Evolutionary conservation across 2,113 vertebrate genomes (phyloP).

Genomic region (Atlantisia rogersi): DNA sequence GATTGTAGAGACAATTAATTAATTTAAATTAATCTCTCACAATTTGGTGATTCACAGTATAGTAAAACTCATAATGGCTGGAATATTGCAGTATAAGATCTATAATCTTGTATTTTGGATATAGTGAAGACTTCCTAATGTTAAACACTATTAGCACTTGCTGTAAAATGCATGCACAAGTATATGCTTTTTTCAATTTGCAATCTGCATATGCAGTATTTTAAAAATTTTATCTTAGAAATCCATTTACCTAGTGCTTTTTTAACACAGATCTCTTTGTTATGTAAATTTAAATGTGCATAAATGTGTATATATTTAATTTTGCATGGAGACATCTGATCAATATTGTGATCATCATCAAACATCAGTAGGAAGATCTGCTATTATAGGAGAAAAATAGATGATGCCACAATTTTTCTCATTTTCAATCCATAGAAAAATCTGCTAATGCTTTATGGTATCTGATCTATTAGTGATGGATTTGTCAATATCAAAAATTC

Average conservation of each 20-base stretch:
- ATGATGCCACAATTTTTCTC: neutral
- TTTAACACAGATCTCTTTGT: neutral
- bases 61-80: neutral
- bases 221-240: neutral
- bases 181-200: neutral
- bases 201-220: neutral
- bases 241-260: neutral
- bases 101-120: neutral
- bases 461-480: neutral
- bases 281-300: neutral
- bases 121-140: neutral
- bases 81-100: neutral
- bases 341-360: neutral
- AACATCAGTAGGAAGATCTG: neutral
- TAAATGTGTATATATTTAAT: rapidly evolving
- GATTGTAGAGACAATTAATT: neutral
- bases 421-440: neutral
- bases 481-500: neutral
- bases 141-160: neutral
- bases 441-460: neutral
- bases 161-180: neutral
- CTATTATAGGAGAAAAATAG: neutral
- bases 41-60: neutral
- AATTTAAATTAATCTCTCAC: neutral
- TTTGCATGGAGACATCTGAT: neutral